These are phyloP conservation scores for Hyperopisus bebe DNA, from an alignment of 2,113 vertebrate genomes.

Conservation along the genomic window DNA sequence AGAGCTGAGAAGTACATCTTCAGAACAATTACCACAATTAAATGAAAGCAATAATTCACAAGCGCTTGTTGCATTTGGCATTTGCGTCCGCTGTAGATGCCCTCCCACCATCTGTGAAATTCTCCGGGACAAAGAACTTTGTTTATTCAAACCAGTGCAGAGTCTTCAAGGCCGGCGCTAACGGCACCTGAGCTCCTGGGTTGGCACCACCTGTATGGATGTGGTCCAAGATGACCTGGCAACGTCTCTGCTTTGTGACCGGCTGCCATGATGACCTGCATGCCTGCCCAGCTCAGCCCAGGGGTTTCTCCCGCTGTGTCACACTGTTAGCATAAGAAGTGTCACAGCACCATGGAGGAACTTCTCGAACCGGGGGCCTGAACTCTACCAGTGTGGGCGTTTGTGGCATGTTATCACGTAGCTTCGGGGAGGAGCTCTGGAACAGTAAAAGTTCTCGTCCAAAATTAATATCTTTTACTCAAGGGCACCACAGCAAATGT, in stretches of 20 bases:
- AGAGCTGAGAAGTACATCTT: not conserved
- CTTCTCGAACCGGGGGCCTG: not conserved
- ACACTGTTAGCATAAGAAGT: not conserved
- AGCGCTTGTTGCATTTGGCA: not conserved
- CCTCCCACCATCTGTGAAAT: not conserved
- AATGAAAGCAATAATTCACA: not conserved
- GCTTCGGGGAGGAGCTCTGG: not conserved
- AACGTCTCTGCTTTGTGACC: not conserved
- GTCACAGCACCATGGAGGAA: not conserved
- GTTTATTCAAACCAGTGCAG: not conserved
- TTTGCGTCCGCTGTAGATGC: not conserved
- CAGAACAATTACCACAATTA: not conserved
- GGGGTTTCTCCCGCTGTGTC: not conserved
- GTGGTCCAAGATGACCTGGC: not conserved
- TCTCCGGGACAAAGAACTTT: not conserved
- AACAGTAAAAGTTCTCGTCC: not conserved
- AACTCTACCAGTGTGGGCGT: not conserved
- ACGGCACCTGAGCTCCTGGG: not conserved
- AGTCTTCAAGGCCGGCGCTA: not conserved
- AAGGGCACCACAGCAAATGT: not conserved
- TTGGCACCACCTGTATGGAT: not conserved
- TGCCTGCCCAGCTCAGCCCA: not conserved
- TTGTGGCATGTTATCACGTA: not conserved
- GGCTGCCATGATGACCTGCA: not conserved
- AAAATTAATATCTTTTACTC: not conserved